Base-by-base conservation (phyloP, 2,797 vertebrate genomes). In the Enoplosus armatus region DNA sequence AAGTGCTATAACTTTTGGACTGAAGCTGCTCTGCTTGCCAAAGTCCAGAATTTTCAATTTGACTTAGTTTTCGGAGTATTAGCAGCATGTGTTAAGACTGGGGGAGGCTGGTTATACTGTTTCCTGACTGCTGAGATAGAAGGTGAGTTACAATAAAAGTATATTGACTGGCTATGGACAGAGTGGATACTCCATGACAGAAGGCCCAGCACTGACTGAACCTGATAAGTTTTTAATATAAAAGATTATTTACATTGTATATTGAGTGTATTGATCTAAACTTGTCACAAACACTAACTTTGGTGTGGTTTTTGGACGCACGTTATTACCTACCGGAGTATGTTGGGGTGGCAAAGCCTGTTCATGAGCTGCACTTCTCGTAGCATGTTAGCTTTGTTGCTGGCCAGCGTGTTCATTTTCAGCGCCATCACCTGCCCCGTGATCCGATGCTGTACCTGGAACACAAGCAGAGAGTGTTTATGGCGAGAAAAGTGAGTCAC, bases 291-390 rank as follows among this genome's bases (percentile, higher is more conserved):
- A n/a, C 27, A 7, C 12, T 20, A 2, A 43, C 41, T 1, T 6
- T 18, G 41, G 41, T 14, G 33, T 68, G 27, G 27, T 47, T 24
- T 48, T 58, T 26, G n/a, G 14, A 48, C 35, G 20, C 4, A 16
- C 15, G 10, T 9, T 3, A 18, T 55, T 37, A 59, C 82, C 20
- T 12, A 91, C 89, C 88, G 83, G 72, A 93, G 92, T 16, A 99
- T 99, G 92, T 99, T 98, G 80, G 98, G 97, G 68, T 99, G 98
- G 0, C 96, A 97, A 59, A 99, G 97, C 45, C 97, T 94, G 93
- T 99, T 99, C 97, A 99, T 98, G 9, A 99, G 95, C 91, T 99
- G 98, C 84, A 99, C 98, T 80, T 99, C 98, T n/a, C 97, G 94
- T 33, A 99, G 95, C 96, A 99, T 99, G 93, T 98, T 99, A 70